Base-by-base conservation (phyloP, 2,797 vertebrate species). In the Nyctalus aviator region DNA sequence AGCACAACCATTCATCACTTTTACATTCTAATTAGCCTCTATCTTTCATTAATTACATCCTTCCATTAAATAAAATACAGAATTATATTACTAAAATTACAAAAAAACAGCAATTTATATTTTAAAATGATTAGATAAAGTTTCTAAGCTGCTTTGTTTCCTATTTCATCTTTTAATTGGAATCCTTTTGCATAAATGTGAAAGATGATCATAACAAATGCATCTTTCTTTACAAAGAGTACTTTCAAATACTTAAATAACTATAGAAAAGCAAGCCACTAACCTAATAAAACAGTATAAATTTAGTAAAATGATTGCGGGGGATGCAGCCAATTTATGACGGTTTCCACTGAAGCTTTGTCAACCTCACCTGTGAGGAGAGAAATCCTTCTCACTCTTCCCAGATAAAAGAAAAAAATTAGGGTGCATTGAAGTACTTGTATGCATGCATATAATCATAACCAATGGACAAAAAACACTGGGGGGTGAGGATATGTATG, bases 71-170 rank as follows among this genome's bases (percentile, higher is more conserved):
- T 66, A 68, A 93, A 76, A 75, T 90, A 21, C 6, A 84, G 21
- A 88, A 73, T 93, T 91, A 46, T 57, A 55, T 85, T 37, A 50
- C 3, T 84, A 13, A 3, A n/a, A 75, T 94, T 13, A 68, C 14
- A 93, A 41, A 73, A 91, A 93, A 95, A 78, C 13, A 46, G 18
- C n/a, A 91, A 66, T 71, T 81, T 93, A 3, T 81, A 48, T 53
- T 75, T 75, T 71, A 93, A 97, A 71, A 71, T 82, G 75, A 69
- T 20, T 94, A 72, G 30, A 93, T 55, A 1, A 86, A 8, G 11
- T 55, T 84, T 90, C 6, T 5, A 41, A 71, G 6, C 20, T 93
- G 5, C 3, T 83, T 10, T 88, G 18, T 71, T 48, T 75, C 88
- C 44, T 23, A 66, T 17, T 87, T 82, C 15, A 53, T 59, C 53